These are phyloP conservation scores for Blomia tropicalis DNA, from an alignment of 2,888 invertebrate genomes.

Conservation along the genomic window DNA sequence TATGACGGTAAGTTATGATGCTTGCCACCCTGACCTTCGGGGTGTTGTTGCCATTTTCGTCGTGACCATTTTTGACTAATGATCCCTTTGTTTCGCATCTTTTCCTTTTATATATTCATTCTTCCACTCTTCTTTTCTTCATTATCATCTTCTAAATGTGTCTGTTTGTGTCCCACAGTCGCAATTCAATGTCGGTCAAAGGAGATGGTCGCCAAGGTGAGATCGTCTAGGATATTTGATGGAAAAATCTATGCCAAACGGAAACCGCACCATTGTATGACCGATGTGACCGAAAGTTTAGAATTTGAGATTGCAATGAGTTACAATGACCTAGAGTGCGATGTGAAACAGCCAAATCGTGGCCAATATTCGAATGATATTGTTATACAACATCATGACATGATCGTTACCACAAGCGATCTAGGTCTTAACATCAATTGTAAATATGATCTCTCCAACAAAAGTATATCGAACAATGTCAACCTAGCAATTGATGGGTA, in stretches of 20 bases:
- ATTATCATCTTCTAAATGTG: neutral
- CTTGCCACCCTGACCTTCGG: neutral
- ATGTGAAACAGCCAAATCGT: slow-evolving; percentile 63
- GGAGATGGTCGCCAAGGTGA: slow-evolving; percentile 79
- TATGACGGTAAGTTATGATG: slow-evolving; percentile 50
- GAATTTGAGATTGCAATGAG: slow-evolving; percentile 83
- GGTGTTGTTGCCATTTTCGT: neutral
- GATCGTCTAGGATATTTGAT: slow-evolving; percentile 76
- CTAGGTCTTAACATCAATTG: slow-evolving; percentile 80
- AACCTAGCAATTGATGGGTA: slow-evolving; percentile 21
- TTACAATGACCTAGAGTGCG: slow-evolving; percentile 79
- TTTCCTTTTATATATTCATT: neutral
- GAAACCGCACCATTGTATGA: slow-evolving; percentile 76
- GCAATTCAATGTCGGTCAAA: slow-evolving; percentile 72
- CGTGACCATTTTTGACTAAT: neutral
- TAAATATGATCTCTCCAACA: slow-evolving; percentile 82
- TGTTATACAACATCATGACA: slow-evolving; percentile 77
- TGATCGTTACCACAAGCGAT: slow-evolving; percentile 83
- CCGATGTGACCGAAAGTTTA: slow-evolving; percentile 67
- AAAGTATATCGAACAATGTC: slow-evolving; percentile 60
- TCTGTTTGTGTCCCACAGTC: no score
- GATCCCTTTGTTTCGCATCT: no score
- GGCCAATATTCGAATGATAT: slow-evolving; percentile 79
- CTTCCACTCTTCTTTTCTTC: neutral
- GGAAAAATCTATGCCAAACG: slow-evolving; percentile 89